A percentile compares a stretch with the other conserved stretches of the same genome.
These are phyloP conservation scores for Cossypha dichroa DNA, from an alignment of 2,797 vertebrate species.

Conservation along the genomic window DNA sequence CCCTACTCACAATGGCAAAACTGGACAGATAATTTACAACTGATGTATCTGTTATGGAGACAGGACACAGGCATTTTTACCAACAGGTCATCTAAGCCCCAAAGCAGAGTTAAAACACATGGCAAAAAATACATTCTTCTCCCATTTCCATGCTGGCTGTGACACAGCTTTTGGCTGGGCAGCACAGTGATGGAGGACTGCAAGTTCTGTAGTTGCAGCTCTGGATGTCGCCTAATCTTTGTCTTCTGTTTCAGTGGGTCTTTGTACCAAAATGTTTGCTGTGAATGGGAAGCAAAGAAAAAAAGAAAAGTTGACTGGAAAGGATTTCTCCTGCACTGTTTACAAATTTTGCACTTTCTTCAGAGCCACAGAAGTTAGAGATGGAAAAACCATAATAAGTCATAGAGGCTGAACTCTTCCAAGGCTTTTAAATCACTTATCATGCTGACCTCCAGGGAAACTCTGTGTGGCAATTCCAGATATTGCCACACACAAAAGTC, in stretches of 20 bases:
- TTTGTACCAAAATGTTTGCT: constrained; percentile 18
- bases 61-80: constrained; percentile 28
- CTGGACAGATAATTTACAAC: constrained; percentile 13
- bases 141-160: neutral
- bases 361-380: neutral
- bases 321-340: neutral
- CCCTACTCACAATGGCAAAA: neutral
- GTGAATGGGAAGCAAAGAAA: neutral
- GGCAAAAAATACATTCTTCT: neutral
- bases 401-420: neutral
- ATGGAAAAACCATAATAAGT: constrained; percentile 18
- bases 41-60: constrained; percentile 23
- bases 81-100: neutral
- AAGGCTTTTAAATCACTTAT: constrained; percentile 15
- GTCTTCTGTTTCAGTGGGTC: neutral
- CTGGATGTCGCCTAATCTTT: neutral
- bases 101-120: constrained; percentile 7
- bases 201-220: neutral
- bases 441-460: neutral
- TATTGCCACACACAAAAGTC: neutral
- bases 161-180: neutral
- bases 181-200: neutral
- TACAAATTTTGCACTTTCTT: constrained; percentile 4
- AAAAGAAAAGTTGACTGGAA: neutral
- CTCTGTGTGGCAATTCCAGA: neutral